A percentile compares a stretch with the other conserved stretches of the same genome.
These are phyloP conservation scores for Clarias magur DNA, from an alignment of 2,113 vertebrate genomes.

Conservation along the genomic window DNA sequence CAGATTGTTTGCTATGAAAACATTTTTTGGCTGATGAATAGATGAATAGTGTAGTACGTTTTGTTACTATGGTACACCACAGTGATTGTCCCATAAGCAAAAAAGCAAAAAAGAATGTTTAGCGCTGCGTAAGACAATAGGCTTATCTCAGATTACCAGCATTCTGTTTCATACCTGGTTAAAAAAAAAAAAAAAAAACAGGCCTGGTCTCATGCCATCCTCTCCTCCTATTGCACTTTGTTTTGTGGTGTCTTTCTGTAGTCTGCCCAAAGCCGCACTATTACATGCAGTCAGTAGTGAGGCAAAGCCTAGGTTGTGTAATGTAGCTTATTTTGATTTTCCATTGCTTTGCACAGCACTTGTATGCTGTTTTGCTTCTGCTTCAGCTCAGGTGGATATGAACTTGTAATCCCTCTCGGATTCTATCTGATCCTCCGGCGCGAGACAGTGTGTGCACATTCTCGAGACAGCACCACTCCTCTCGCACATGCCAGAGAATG, in stretches of 20 bases:
- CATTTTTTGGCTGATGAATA: background rate
- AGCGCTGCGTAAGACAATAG: constrained; percentile 13
- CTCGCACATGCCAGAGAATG: background rate
- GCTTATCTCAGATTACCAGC: constrained; percentile 12
- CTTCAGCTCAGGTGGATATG: background rate
- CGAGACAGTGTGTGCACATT: background rate
- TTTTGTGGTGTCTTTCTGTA: constrained; percentile 12
- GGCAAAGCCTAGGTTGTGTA: constrained; percentile 14
- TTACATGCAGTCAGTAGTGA: background rate
- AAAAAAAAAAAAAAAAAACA: background rate
- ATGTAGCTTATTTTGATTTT: background rate
- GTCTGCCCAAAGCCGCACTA: constrained; percentile 16
- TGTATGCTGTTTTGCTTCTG: background rate
- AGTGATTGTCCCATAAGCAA: constrained; percentile 8
- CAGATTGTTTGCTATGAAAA: background rate
- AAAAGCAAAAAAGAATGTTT: constrained; percentile 12
- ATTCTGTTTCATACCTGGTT: background rate
- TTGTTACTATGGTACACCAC: constrained; percentile 1
- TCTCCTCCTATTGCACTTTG: background rate
- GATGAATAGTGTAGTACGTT: background rate
- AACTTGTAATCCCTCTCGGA: background rate
- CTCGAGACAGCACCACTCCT: constrained; percentile 10
- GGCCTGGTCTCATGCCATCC: background rate
- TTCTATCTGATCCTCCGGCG: constrained; percentile 7
- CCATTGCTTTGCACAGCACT: background rate